A percentile compares a stretch with the other conserved stretches of the same genome.
These are phyloP conservation scores for Xylophagus ater DNA, from an alignment of 2,888 invertebrate genomes.

Conservation along the genomic window DNA sequence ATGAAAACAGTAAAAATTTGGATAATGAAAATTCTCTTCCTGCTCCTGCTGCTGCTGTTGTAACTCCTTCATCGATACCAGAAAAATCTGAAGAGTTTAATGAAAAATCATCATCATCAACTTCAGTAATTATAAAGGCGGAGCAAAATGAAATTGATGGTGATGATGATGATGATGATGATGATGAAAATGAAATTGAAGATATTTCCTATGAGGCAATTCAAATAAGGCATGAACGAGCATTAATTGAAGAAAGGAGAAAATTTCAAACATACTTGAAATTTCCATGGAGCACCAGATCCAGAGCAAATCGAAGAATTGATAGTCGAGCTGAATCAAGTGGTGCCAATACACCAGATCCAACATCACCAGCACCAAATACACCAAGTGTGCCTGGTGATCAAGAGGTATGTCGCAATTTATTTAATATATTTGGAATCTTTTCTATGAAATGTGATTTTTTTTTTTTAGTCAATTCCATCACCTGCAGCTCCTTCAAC, in stretches of 20 bases:
- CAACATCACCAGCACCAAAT: constrained; percentile 46
- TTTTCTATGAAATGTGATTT: not conserved
- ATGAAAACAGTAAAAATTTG: constrained; percentile 6
- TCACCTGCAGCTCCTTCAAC: constrained; percentile 32
- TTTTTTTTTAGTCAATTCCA: constrained; percentile 30
- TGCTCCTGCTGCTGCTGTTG: constrained; percentile 10
- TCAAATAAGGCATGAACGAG: constrained; percentile 57
- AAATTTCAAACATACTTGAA: constrained; percentile 43
- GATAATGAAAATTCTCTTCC: not conserved
- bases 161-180: constrained; percentile 8
- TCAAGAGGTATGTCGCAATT: constrained; percentile 27
- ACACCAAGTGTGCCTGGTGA: constrained; percentile 30
- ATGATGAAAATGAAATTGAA: constrained; percentile 45
- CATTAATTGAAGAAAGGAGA: constrained; percentile 57
- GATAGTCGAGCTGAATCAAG: constrained; percentile 59
- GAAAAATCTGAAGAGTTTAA: not conserved
- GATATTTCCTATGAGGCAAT: constrained; percentile 70
- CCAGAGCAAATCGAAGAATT: constrained; percentile 51
- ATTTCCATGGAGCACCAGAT: constrained; percentile 39
- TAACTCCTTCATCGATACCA: not conserved
- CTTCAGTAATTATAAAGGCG: not conserved
- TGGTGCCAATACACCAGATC: constrained; percentile 64
- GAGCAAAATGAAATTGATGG: not conserved
- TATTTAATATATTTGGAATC: not conserved
- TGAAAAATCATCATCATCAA: constrained; percentile 6